Conservation (phyloP, 1,140 invertebrate genomes). For the Aphis craccivora region DNA sequence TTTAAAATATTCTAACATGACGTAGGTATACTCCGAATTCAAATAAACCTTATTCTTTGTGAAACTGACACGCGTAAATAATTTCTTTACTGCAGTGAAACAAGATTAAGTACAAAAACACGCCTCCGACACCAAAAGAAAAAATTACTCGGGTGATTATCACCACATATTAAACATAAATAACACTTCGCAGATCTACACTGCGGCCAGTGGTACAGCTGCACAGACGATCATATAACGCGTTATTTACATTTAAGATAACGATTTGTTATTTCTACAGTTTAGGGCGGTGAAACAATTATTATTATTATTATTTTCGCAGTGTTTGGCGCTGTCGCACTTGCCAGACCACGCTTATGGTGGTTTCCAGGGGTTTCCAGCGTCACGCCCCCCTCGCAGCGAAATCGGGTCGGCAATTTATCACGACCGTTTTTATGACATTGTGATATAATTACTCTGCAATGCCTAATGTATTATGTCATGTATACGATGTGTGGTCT, state of each 20-base stretch:
- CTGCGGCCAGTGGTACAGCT: neutral
- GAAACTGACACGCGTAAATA: too few species aligned
- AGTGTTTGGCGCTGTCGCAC: neutral
- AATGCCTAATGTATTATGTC: neutral
- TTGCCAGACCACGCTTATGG: neutral
- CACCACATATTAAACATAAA: neutral
- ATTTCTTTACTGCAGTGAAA: too few species aligned
- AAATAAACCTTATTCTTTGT: too few species aligned
- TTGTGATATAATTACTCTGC: neutral
- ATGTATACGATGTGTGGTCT: neutral
- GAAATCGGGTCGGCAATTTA: neutral
- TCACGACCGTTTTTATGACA: neutral
- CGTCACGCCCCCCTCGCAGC: neutral
- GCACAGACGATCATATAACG: neutral
- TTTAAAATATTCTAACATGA: too few species aligned
- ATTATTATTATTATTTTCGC: neutral
- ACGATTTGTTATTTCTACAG: neutral
- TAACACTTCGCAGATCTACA: neutral
- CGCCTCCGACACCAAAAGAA: neutral
- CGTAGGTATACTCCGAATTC: too few species aligned
- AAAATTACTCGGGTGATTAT: neutral
- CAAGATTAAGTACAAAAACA: neutral
- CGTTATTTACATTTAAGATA: neutral
- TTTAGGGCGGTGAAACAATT: neutral
- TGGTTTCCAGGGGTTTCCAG: neutral